Evolutionary conservation across 2,888 invertebrate genomes (phyloP), one percentile per base, ranked within the genome.

Genomic region (Melinaea menophilus): DNA sequence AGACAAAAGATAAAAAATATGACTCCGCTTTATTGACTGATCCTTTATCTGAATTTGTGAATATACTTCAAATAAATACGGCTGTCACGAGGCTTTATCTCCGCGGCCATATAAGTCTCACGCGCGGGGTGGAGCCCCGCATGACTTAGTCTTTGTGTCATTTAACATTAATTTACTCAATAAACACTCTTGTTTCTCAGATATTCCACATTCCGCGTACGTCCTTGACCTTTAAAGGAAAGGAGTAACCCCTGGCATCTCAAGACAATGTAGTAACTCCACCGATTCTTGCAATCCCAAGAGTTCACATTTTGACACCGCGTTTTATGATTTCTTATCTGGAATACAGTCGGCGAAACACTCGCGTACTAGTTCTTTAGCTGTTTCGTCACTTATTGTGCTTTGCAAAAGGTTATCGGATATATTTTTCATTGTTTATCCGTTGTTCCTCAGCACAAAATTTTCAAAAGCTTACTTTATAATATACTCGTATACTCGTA

Each of bases 141-240:
- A 9, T 41, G 41, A 3, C 41, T 41, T 41, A 55, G 63, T 64
- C 69, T 72, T 75, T 71, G 73, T 72, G 69, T 73, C 60, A 60
- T 68, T 63, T 63, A 65, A 74, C 73, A 77, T 74, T 73, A 70
- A 79, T 82, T 80, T 81, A 75, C 78, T 82, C 80, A 79, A 77
- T 79, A 79, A 82, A 74, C 72, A 70, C 57, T 63, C 60, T 66
- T 73, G 75, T 76, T 77, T 72, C 68, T 71, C 73, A 72, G 75
- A 77, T 81, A 81, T 81, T 78, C 79, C 75, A 75, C 79, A 83
- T 82, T 80, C 79, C 81, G 69, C 69, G 64, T 46, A 71, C 73
- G 83, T 84, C 88, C 89, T 88, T 88, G 88, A 86, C 88, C 85
- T 88, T 87, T 74, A 79, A 81, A 80, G 76, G 82, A 83, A 82